phyloP scores from a whole-genome alignment of 2,888 invertebrate genomes.

The Thyatira batis region DNA sequence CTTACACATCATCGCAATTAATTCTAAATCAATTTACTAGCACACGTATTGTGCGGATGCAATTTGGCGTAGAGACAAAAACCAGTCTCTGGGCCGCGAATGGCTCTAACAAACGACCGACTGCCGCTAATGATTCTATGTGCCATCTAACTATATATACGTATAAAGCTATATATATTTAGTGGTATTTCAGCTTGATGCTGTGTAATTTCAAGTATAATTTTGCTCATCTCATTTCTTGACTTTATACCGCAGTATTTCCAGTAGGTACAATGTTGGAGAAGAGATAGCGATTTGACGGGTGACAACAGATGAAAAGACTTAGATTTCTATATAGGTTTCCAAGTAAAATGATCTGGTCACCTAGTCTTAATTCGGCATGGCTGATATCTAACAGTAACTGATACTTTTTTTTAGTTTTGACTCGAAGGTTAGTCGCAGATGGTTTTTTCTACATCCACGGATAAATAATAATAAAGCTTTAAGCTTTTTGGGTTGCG shows the following conservation, averaged over 20 bases:
- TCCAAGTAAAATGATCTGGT: too few relatives aligned
- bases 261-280: too few relatives aligned
- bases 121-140: conserved; percentile 78
- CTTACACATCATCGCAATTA: conserved; percentile 61
- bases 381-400: too few relatives aligned
- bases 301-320: too few relatives aligned
- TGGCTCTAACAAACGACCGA: conserved; percentile 80
- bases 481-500: background rate
- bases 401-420: too few relatives aligned
- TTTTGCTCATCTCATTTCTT: background rate
- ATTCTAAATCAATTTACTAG: conserved; percentile 75
- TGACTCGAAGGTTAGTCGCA: too few relatives aligned
- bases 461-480: background rate
- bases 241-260: background rate
- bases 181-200: background rate
- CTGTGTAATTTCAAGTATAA: background rate
- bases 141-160: conserved; percentile 43
- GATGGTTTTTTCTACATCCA: background rate
- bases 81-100: conserved; percentile 72
- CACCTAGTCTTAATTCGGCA: too few relatives aligned
- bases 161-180: background rate
- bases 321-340: too few relatives aligned
- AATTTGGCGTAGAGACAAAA: conserved; percentile 79
- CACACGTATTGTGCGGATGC: conserved; percentile 78
- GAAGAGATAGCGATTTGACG: too few relatives aligned